Percentiles rank a stretch among this genome's conserved stretches.
Evolutionary conservation across 1,140 invertebrate species (phyloP).

Genomic region (Drosophila prosaltans): DNA sequence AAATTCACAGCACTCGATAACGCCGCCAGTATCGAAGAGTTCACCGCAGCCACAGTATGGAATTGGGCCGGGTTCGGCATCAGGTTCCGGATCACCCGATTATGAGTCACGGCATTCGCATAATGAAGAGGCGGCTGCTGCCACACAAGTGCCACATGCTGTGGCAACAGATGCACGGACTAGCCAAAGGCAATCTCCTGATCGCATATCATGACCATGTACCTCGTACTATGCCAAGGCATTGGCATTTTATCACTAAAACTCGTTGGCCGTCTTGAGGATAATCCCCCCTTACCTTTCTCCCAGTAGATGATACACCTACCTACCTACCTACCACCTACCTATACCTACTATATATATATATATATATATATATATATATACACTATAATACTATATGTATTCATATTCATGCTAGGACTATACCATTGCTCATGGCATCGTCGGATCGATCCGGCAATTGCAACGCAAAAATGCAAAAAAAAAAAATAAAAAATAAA

Average conservation of each 20-base stretch:
- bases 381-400: slow-evolving; percentile 13
- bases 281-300: background rate
- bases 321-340: too few species aligned
- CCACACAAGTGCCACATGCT: background rate
- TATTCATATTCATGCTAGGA: slow-evolving; percentile 44
- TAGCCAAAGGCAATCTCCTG: slow-evolving; percentile 61
- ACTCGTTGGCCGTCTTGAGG: slow-evolving; percentile 15
- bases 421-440: slow-evolving; percentile 65
- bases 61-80: slow-evolving; percentile 35
- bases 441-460: slow-evolving; percentile 4
- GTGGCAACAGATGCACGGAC: slow-evolving; percentile 18
- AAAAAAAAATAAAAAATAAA: too few species aligned
- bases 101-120: slow-evolving; percentile 13
- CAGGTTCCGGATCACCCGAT: slow-evolving; percentile 57
- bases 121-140: background rate
- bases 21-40: slow-evolving; percentile 72
- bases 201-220: slow-evolving; percentile 82
- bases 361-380: background rate
- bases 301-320: too few species aligned
- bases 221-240: slow-evolving; percentile 77
- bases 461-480: background rate
- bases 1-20: slow-evolving; percentile 81
- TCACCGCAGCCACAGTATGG: slow-evolving; percentile 37
- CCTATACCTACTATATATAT: too few species aligned
- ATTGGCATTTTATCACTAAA: slow-evolving; percentile 77